Evolutionary conservation across 2,113 vertebrate genomes (phyloP), one percentile per base, ranked within the genome.

Genomic region (Ifrita kowaldi): DNA sequence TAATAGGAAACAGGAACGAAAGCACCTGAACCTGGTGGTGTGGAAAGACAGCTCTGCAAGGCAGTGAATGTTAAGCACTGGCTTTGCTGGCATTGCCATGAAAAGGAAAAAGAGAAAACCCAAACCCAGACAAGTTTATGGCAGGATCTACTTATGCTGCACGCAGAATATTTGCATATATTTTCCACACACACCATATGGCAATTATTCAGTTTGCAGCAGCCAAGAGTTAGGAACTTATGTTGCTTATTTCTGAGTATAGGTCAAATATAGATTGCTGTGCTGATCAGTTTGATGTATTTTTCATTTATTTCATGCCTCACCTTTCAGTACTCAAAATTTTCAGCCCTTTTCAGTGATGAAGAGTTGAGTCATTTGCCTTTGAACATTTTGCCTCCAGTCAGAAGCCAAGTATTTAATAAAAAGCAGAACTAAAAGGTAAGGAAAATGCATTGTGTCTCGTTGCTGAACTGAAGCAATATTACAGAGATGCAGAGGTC

Each of bases 101-200:
- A 27, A 27, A 27, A 90, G 46, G 46, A 35, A 60, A 59, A 60
- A 50, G 5, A 42, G 82, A 53, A 76, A 71, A 11, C 24, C 55
- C 55, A 55, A 53, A 44, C 8, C 10, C 75, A 87, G 60, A 47
- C 52, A 27, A 69, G 78, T 69, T 93, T 64, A 76, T 84, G 50
- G 62, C 80, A 91, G 56, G 32, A 60, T 79, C 46, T 93, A 10
- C 67, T 94, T 44, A 10, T 68, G 73, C 75, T 84, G 55, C 64
- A 59, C 2, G 9, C 73, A 44, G 89, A 83, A 44, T 78, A 94
- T 94, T 88, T 93, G 90, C 88, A 92, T 93, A 7, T 91, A 79
- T 95, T 95, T 87, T 90, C 60, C 59, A 80, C 79, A 74, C 82
- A 63, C 53, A 75, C 55, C 91, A 91, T 91, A 89, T 92, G 94